Evolutionary conservation across 2,797 vertebrate species (phyloP), one percentile per base, ranked within the genome.

Genomic region (Otolemur crassicaudatus): DNA sequence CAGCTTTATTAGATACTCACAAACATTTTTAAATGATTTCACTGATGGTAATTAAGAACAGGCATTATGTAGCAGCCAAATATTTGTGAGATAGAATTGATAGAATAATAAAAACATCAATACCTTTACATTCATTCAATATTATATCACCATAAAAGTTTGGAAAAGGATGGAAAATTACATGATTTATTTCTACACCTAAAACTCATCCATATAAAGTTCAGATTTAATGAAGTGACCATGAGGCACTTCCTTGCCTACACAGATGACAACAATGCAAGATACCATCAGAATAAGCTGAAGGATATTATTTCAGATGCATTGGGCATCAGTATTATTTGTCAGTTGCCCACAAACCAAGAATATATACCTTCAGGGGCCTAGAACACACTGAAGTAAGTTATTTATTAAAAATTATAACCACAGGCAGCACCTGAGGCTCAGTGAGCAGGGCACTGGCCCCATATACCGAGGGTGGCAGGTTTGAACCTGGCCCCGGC

Each of bases 391-490:
- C 25, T 80, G 49, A 92, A 84, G 94, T 84, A 77, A 81, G 72
- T 60, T 84, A 70, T 53, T 90, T n/a, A 84, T 61, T 92, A 58
- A 92, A 90, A 94, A 94, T 83, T 61, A 69, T 6, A 14, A 53
- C 49, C 49, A 53, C 14, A 4, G 49, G 49, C 12, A 13, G 49
- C 49, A 53, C 49, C 14, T 53, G 13, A 14, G 49, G 13, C 49
- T 53, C 49, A 53, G 3, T 53, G 49, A 53, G 49, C 14, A 53
- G 14, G 49, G 49, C 14, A 4, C 49, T 53, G 49, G 49, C 49
- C 49, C 12, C 49, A 53, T 16, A 53, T 53, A 53, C 49, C 3
- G 4, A 53, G 49, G 49, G 49, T 53, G 49, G 49, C 49, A 53
- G 49, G 49, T 53, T 53, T 14, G 14, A 53, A 53, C 49, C 49